Conservation (phyloP, 2,888 invertebrate genomes). For the Smittia sp. region DNA sequence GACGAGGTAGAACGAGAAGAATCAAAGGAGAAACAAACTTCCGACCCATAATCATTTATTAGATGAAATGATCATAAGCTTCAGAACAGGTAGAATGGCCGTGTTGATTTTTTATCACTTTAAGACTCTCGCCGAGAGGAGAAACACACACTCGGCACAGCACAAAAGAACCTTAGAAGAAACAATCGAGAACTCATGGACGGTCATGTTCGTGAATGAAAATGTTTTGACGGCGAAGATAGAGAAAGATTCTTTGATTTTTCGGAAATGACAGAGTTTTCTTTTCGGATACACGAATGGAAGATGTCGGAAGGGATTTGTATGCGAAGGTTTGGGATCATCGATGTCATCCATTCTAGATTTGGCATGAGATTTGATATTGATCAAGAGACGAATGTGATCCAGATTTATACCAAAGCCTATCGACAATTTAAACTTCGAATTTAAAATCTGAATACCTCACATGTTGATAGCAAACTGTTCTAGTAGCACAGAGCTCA, state of each 20-base stretch:
- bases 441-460: no score
- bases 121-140: no score
- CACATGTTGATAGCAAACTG: no score
- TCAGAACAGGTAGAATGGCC: conserved; percentile 16
- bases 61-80: conserved; percentile 39
- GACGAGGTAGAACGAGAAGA: background rate
- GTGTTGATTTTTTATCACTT: conserved; percentile 23
- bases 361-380: no score
- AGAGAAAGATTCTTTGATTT: background rate
- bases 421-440: no score
- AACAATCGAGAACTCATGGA: background rate
- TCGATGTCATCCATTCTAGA: no score
- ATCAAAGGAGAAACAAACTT: conserved; percentile 26
- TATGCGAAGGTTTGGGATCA: no score
- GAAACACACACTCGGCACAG: background rate
- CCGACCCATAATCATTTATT: conserved; percentile 39
- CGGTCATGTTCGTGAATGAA: conserved; percentile 8
- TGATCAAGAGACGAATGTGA: no score
- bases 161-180: background rate
- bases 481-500: no score
- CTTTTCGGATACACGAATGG: no score
- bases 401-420: no score
- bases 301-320: no score
- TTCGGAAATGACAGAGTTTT: background rate
- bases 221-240: background rate